Evolutionary conservation across 2,797 vertebrate genomes (phyloP), one percentile per base, ranked within the genome.

Genomic region (Anabacerthia variegaticeps): DNA sequence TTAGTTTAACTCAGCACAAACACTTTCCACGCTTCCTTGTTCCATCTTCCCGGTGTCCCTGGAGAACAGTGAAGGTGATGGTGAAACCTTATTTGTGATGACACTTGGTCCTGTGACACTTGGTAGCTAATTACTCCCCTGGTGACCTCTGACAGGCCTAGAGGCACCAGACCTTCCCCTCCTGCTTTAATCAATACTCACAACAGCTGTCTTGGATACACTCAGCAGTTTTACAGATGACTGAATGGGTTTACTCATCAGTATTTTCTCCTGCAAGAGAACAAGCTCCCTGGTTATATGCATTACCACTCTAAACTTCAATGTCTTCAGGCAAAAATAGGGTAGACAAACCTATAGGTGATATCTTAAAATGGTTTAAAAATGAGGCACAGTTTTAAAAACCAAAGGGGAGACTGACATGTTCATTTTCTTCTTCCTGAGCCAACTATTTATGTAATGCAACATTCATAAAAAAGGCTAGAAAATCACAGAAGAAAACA

Each of bases 1-100:
- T 91, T 41, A 88, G 92, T 94, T 96, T 85, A 95, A 97, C 88
- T 87, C 75, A 88, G 78, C 56, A 68, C 67, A 95, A 96, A 94
- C 41, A 32, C 78, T 91, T 85, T 95, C 86, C 89, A 94, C 2
- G 36, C 72, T 94, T 89, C 86, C 90, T 84, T 85, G 30, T 90
- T 84, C 93, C 79, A 82, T 82, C 79, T 73, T 78, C 67, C 85
- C 19, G 62, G 46, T 12, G 41, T 80, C 94, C 88, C 85, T 16
- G 36, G 93, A 92, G 94, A 94, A 86, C 15, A 65, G 69, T 0
- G 1, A 89, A 92, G 90, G 74, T 17, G 7, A 55, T 49, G 54
- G 88, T 30, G 92, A 95, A 90, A 90, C 75, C 85, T 94, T 67
- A 93, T 95, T 93, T 96, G 91, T 73, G 79, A 72, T 92, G 76